Percentiles rank a stretch among this genome's conserved stretches.
These are phyloP conservation scores for Graphium colonna DNA, from an alignment of 2,888 invertebrate genomes.

Conservation along the genomic window DNA sequence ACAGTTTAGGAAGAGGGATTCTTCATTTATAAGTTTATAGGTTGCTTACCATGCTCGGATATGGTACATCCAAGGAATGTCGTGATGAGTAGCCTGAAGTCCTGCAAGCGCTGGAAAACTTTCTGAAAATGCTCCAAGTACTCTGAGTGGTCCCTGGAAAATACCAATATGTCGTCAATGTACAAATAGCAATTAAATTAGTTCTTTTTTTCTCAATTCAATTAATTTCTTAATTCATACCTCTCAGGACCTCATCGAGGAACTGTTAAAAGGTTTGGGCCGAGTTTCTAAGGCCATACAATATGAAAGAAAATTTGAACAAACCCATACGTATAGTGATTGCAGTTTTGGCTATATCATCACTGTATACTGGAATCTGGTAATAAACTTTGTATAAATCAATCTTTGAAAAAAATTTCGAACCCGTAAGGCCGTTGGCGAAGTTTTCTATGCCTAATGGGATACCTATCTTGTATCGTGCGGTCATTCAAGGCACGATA, in stretches of 20 bases:
- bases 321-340: conserved; percentile 31
- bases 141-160: too few species aligned
- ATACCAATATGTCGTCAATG: too few species aligned
- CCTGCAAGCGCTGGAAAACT: too few species aligned
- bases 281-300: too few species aligned
- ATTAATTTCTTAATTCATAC: conserved; percentile 30
- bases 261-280: too few species aligned
- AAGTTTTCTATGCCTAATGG: conserved; percentile 29
- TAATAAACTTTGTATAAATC: conserved; percentile 41
- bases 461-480: conserved; percentile 18
- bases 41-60: too few species aligned
- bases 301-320: not conserved
- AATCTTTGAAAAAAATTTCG: conserved; percentile 23
- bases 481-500: not conserved
- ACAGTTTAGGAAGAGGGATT: too few species aligned
- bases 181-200: not conserved
- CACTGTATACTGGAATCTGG: conserved; percentile 36
- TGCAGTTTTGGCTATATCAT: conserved; percentile 43
- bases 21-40: too few species aligned
- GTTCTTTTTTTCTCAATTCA: conserved; percentile 33
- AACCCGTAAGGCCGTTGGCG: conserved; percentile 23
- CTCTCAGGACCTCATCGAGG: too few species aligned
- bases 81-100: too few species aligned
- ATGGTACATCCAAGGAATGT: too few species aligned
- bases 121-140: too few species aligned